These are phyloP conservation scores for Cossypha polioptera DNA, from an alignment of 2,797 vertebrate genomes.

Conservation along the genomic window DNA sequence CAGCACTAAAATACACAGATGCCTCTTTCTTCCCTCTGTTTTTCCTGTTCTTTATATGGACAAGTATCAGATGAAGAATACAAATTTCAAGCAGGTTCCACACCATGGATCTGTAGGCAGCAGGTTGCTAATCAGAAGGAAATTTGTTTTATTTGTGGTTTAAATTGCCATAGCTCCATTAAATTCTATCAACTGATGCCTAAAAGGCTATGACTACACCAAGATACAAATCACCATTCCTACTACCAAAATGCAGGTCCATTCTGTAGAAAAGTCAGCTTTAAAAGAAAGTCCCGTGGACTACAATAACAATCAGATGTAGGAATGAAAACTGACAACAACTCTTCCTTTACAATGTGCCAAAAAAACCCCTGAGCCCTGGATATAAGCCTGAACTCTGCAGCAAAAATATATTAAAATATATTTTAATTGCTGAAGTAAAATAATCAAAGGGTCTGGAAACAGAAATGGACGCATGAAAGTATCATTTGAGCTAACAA, in stretches of 20 bases:
- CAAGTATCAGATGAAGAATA: constrained; percentile 20
- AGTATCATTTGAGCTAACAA: background rate
- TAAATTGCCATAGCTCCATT: background rate
- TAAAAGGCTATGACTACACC: background rate
- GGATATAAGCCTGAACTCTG: background rate
- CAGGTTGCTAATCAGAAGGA: background rate
- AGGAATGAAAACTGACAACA: background rate
- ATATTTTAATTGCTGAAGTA: background rate
- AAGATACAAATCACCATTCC: background rate
- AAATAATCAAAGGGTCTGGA: background rate
- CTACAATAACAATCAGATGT: background rate
- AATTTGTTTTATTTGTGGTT: background rate
- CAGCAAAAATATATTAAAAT: background rate
- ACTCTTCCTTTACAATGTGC: background rate
- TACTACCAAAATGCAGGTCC: background rate
- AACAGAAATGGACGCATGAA: background rate
- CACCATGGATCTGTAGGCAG: background rate
- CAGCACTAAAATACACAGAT: constrained; percentile 54
- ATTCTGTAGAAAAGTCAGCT: background rate
- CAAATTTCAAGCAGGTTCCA: constrained; percentile 2
- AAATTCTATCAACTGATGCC: background rate
- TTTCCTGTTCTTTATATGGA: constrained; percentile 63
- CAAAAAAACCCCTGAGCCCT: background rate
- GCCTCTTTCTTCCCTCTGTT: constrained; percentile 65
- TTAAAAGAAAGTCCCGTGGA: background rate